These are phyloP conservation scores for Steinernema khuongi DNA, from an alignment of 1,140 invertebrate species.

Conservation along the genomic window DNA sequence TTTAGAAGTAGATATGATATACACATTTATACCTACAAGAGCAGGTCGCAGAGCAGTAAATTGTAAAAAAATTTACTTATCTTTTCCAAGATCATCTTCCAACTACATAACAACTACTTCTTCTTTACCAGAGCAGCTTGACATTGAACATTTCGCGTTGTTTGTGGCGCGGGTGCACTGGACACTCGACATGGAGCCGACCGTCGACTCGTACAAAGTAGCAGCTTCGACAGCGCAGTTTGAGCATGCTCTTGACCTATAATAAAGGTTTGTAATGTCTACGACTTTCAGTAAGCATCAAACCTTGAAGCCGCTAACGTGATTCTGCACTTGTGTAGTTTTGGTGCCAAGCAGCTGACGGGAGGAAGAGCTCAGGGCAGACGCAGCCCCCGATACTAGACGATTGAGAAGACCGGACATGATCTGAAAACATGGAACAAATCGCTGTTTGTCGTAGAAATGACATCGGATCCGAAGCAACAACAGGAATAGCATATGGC, in stretches of 20 bases:
- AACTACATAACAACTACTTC: background rate
- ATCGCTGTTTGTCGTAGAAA: too few relatives aligned
- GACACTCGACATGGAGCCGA: slow-evolving; percentile 35
- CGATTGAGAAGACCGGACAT: background rate
- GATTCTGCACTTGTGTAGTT: background rate
- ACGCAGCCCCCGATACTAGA: background rate
- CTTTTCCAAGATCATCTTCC: slow-evolving; percentile 18
- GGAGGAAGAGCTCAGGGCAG: background rate
- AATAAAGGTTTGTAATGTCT: slow-evolving; percentile 19
- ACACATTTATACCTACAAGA: too few relatives aligned
- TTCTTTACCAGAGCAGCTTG: slow-evolving; percentile 32
- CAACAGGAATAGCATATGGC: too few relatives aligned
- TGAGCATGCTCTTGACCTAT: slow-evolving; percentile 34
- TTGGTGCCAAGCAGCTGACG: background rate
- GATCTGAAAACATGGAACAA: background rate
- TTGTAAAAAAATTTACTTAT: background rate
- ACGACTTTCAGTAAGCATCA: slow-evolving; percentile 8
- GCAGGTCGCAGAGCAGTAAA: background rate
- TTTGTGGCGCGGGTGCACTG: slow-evolving; percentile 37
- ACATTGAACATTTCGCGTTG: slow-evolving; percentile 35
- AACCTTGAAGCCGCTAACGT: slow-evolving; percentile 29
- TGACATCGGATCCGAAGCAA: too few relatives aligned
- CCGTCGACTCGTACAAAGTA: slow-evolving; percentile 35
- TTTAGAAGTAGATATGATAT: too few relatives aligned
- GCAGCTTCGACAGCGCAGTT: slow-evolving; percentile 32